Evolutionary conservation across 2,797 vertebrate genomes (phyloP), one percentile per base, ranked within the genome.

Genomic region (Macroramphosus scolopax): DNA sequence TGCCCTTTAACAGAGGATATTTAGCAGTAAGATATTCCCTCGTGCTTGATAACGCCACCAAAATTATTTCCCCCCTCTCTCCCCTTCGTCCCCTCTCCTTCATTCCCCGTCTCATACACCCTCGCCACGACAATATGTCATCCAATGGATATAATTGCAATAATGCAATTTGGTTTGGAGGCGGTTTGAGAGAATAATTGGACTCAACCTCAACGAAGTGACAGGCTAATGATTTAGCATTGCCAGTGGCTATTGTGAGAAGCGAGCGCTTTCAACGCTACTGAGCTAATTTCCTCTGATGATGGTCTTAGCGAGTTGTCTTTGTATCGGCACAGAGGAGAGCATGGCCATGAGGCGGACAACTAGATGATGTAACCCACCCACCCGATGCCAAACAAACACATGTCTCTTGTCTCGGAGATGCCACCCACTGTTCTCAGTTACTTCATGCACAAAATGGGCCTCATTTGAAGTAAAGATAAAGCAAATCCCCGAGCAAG

Each of bases 121-220:
- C 74, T 79, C 25, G 11, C 65, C 31, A 29, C 56, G 36, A 86
- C 84, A 87, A 81, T 85, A 75, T 85, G 84, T 83, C 82, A 85
- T 51, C 68, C 75, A 73, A 75, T 74, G 75, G 74, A 86, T 83
- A 81, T 87, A 85, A 88, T 88, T 88, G 84, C 58, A 86, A 84
- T 88, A 88, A 88, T 87, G 84, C 85, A 86, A 87, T 88, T 87
- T 86, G 83, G 84, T 85, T 85, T 47, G 87, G 85, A 87, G 83
- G 85, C 78, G 78, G 84, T 86, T 82, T 83, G 84, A 78, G 83
- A 81, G 82, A 84, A 84, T 87, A 88, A 87, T 87, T 86, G 84
- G 78, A 83, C 83, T 80, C 81, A 85, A 68, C 83, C 81, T 75
- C 71, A 69, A 76, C 72, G 29, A 80, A 78, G 75, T 85, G 82